Conservation (phyloP, 2,797 vertebrate species). For the Phalanger gymnotis region DNA sequence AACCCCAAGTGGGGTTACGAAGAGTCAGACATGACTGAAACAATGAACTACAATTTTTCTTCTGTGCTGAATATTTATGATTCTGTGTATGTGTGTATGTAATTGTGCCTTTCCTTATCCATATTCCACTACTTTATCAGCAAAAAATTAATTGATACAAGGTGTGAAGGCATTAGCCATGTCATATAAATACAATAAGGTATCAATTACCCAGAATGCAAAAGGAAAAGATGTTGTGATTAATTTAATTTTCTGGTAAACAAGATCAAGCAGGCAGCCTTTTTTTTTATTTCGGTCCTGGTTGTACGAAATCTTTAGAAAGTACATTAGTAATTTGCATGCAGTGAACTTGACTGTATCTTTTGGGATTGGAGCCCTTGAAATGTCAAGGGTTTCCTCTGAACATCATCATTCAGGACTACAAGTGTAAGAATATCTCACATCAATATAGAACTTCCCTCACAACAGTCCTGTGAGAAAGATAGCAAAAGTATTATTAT, state of each 20-base stretch:
- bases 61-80: neutral
- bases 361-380: neutral
- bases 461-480: neutral
- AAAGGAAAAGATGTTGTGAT: neutral
- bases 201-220: neutral
- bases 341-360: neutral
- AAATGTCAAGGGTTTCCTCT: neutral
- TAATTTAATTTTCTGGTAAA: neutral
- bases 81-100: neutral
- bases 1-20: neutral
- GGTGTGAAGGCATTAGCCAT: neutral
- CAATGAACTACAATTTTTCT: neutral
- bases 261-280: neutral
- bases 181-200: neutral
- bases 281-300: neutral
- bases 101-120: neutral
- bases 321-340: neutral
- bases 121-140: neutral
- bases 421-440: neutral
- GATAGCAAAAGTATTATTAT: neutral
- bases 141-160: neutral
- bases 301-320: neutral
- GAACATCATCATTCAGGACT: neutral
- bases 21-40: neutral
- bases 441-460: neutral